Evolutionary conservation across 2,113 vertebrate species (phyloP), one percentile per base, ranked within the genome.

Genomic region (Grantiella picta): DNA sequence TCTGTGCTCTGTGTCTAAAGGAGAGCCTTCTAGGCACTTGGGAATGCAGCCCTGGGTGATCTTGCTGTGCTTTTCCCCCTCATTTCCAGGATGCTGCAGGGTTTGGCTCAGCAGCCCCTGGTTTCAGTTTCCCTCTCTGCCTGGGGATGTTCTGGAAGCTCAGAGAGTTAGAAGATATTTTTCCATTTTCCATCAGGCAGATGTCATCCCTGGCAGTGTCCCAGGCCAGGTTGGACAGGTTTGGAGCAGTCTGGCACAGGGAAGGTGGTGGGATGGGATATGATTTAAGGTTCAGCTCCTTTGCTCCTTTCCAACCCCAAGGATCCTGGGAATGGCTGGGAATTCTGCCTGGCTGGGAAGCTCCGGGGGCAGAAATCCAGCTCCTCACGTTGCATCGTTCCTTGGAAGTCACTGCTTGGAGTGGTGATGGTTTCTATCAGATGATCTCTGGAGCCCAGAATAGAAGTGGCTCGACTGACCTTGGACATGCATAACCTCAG

Each of bases 351-450:
- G 22, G 21, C n/a, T 78, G 35, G 4, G 20, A 44, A 80, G 59
- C 29, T 25, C 45, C 49, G 65, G 54, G 53, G 49, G 42, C 79
- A 94, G 89, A 60, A 70, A 85, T 92, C 52, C 82, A 44, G 28
- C 66, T 40, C 29, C 95, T 96, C 73, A 13, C 40, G 24, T 90
- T 52, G 85, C 78, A 77, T 82, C 86, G 52, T 93, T 92, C 95
- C 91, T 96, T 87, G 73, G 86, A 63, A 94, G 95, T 54, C 61
- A 5, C 40, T 75, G 8, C 71, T 86, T 94, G 85, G 56, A 70
- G n/a, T 75, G 27, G 64, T 83, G 75, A 69, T 77, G 79, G 75
- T 92, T 94, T 94, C 40, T 73, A 53, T 70, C 79, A 85, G 60
- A 49, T 75, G 75, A 57, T 90, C n/a, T 36, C 53, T 12, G 53